Evolutionary conservation across 2,113 vertebrate genomes (phyloP).

Genomic region (Triplophysa rosa): DNA sequence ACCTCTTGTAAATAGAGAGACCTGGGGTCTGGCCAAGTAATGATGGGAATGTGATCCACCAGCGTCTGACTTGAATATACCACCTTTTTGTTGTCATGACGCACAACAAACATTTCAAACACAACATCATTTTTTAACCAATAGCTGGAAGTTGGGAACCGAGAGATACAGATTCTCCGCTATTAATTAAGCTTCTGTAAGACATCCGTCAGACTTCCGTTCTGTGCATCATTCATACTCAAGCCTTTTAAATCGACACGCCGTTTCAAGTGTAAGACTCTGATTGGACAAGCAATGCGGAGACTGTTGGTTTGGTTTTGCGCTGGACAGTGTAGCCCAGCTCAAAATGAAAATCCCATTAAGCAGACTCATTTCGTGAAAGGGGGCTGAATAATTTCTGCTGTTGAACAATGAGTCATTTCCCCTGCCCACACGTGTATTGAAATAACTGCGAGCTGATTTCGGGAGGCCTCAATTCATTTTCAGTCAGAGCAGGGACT

Average conservation of each 20-base stretch:
- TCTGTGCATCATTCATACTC: not conserved
- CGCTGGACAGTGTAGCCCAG: not conserved
- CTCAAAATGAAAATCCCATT: constrained; percentile 26
- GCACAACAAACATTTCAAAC: constrained; percentile 7
- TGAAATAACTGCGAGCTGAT: constrained; percentile 36
- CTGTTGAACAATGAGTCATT: constrained; percentile 33
- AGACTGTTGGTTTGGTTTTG: not conserved
- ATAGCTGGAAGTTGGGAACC: not conserved
- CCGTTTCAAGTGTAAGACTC: not conserved
- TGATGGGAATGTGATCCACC: constrained; percentile 6
- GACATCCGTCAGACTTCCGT: not conserved
- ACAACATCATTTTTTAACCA: not conserved
- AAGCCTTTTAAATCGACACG: not conserved
- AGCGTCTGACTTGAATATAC: not conserved
- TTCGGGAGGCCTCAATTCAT: constrained; percentile 19
- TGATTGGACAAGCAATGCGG: not conserved
- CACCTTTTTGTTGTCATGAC: not conserved
- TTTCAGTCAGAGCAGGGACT: constrained; percentile 34
- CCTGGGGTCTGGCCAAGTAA: too few relatives aligned
- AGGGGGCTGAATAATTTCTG: constrained; percentile 12
- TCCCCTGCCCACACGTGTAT: constrained; percentile 26
- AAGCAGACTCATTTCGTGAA: constrained; percentile 32
- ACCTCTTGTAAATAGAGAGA: too few relatives aligned
- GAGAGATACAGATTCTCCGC: not conserved
- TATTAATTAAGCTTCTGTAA: not conserved